A percentile compares a stretch with the other conserved stretches of the same genome.
Evolutionary conservation across 2,113 vertebrate species (phyloP).

Genomic region (Phylloscopus trochilus): DNA sequence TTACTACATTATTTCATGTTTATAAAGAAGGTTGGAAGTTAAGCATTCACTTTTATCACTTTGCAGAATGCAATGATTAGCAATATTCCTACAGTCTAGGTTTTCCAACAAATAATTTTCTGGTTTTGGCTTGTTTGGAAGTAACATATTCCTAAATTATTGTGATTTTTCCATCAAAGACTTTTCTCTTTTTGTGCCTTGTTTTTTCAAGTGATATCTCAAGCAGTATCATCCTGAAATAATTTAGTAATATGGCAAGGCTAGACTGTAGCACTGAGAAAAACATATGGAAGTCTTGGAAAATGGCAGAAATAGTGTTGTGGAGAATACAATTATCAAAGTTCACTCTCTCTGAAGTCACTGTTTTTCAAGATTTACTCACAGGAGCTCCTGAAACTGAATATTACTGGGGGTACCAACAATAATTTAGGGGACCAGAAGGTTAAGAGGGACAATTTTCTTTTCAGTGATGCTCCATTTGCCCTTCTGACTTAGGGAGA

Average conservation of each 20-base stretch:
- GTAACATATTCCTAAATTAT: neutral
- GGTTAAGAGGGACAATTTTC: neutral
- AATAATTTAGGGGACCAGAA: neutral
- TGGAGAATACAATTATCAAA: neutral
- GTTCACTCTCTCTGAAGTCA: neutral
- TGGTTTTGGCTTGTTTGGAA: neutral
- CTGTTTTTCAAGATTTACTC: neutral
- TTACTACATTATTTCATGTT: neutral
- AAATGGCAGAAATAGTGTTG: neutral
- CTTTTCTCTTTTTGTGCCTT: neutral
- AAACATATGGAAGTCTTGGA: neutral
- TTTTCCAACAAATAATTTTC: neutral
- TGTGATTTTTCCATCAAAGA: neutral
- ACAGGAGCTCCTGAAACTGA: neutral
- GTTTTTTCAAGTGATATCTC: neutral
- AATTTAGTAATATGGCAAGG: neutral
- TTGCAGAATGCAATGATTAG: neutral
- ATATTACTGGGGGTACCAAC: neutral
- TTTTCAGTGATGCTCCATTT: neutral
- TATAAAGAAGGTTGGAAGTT: neutral
- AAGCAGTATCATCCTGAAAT: neutral
- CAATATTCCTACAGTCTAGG: neutral
- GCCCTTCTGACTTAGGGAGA: neutral
- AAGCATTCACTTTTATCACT: neutral
- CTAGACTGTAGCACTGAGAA: neutral